Evolutionary conservation across 1,140 invertebrate genomes (phyloP).

Genomic region (Octopus sinensis): DNA sequence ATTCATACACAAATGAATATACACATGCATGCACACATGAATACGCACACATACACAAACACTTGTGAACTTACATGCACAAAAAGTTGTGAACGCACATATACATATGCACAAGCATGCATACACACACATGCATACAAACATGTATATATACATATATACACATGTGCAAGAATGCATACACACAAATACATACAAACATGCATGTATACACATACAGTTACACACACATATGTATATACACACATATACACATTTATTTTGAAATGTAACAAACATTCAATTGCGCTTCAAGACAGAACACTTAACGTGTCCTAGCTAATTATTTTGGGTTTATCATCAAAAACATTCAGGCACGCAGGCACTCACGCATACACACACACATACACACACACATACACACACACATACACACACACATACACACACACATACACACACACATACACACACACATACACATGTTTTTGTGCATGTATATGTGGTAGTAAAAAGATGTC

Average conservation of each 20-base stretch:
- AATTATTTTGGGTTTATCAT: too few species aligned
- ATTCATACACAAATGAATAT: not conserved
- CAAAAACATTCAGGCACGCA: not conserved
- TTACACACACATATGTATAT: not conserved
- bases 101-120: not conserved
- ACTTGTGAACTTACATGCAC: not conserved
- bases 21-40: not conserved
- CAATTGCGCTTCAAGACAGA: too few species aligned
- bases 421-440: slow-evolving; percentile 14
- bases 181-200: not conserved
- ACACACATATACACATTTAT: not conserved
- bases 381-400: not conserved
- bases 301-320: too few species aligned
- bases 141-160: not conserved
- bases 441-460: not conserved
- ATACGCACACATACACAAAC: not conserved
- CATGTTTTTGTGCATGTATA: not conserved
- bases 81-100: not conserved
- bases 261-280: not conserved
- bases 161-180: not conserved
- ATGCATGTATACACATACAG: not conserved
- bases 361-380: not conserved
- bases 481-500: not conserved
- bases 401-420: slow-evolving; percentile 15
- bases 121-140: not conserved